Conservation (phyloP, 2,797 vertebrate species). For the Pseudocheirus occidentalis region DNA sequence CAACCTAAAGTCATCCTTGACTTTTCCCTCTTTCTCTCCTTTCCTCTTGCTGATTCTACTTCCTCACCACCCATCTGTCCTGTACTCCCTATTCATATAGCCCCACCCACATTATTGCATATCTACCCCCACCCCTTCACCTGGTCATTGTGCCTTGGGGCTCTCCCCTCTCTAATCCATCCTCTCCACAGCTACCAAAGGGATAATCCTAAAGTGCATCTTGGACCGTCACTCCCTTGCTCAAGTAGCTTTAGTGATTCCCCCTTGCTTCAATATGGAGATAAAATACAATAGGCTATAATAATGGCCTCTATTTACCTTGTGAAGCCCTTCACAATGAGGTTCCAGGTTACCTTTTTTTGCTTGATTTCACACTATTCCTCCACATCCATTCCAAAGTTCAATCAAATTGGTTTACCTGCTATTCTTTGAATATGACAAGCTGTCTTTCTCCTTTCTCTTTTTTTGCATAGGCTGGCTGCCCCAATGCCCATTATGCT, state of each 20-base stretch:
- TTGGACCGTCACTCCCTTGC: neutral
- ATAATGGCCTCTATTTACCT: neutral
- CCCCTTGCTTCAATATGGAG: neutral
- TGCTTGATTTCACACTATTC: neutral
- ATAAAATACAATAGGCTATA: neutral
- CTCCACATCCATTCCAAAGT: neutral
- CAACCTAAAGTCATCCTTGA: neutral
- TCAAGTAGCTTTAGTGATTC: neutral
- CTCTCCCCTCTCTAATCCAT: neutral
- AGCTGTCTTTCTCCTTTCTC: neutral
- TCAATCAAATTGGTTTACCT: neutral
- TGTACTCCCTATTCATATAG: neutral
- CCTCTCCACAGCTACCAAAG: neutral
- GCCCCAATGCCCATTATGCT: neutral
- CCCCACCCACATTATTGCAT: neutral
- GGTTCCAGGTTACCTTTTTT: neutral
- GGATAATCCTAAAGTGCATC: neutral
- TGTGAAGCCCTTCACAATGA: neutral
- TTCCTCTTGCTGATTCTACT: neutral
- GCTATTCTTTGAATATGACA: neutral
- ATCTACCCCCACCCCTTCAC: too few species aligned
- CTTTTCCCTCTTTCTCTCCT: neutral
- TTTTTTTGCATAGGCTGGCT: neutral
- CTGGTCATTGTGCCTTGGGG: neutral
- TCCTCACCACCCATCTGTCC: neutral